Base-by-base conservation (phyloP, 2,888 invertebrate species). In the Nineta flava region DNA sequence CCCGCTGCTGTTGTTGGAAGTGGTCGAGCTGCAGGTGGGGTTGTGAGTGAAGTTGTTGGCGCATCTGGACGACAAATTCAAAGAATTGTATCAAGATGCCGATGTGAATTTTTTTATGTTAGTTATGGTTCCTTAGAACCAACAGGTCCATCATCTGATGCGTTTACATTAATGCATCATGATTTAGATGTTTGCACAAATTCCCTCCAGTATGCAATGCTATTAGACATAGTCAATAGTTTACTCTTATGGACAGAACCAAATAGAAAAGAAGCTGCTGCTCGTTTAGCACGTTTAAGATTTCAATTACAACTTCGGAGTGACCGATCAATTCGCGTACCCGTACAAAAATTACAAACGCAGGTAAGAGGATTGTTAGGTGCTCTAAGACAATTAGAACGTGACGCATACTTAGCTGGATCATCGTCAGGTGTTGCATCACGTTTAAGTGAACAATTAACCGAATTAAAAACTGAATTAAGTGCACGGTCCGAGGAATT, bases 181-280 rank as follows among this genome's bases (percentile, higher is more conserved):
- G 97, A 97, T 70, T 75, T 99, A 34, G 94, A 96, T 63, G 93
- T 95, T n/a, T 93, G 91, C 71, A 94, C 95, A 41, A 96, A 95
- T 71, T 92, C 93, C 0, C 63, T 90, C 55, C 86, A 93, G 79
- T 97, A 96, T 66, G 88, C 87, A 2, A 96, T 97, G 92, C 80
- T 99, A 38, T 71, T 99, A 59, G 99, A 99, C 67, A 87, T 99
- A 57, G 88, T 99, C 3, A 99, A 99, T 72, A 96, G 97, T 72
- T 75, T 99, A 31, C 72, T 99, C 48, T 74, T 99, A 1, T 95
- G 93, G 67, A 94, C 97, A 50, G 97, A 97, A 66, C 96, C 97
- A 0, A 87, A 91, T 61, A 77, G 95, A 50, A 90, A 95, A 58
- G 87, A 93, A 61, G 88, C 90, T 9, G 75, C 86, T 55, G 95